Base-by-base conservation (phyloP, 2,113 vertebrate species). In the Athene noctua region DNA sequence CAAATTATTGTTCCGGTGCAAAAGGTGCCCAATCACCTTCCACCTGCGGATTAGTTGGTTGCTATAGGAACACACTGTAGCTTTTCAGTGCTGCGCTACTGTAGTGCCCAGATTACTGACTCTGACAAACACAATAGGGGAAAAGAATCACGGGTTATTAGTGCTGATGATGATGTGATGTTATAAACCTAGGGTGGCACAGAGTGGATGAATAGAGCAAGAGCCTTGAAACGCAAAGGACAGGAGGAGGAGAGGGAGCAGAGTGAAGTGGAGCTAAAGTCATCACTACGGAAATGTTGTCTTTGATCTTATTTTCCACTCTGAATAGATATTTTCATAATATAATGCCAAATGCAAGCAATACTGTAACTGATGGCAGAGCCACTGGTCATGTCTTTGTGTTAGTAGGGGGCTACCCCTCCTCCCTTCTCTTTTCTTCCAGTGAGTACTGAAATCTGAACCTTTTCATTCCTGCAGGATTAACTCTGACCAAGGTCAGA, bases 1-100 rank as follows among this genome's bases (percentile, higher is more conserved):
- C 93, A 86, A 97, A 96, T 96, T 80, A 97, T 91, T 96, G 79
- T 94, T 96, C 96, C 84, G 29, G 83, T 97, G 86, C 96, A 96
- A 86, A 83, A 96, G 88, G 89, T 73, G 49, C 86, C 95, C 95
- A 94, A 84, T 96, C 94, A 94, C 95, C 90, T 96, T 94, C 94
- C 91, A 97, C 94, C 95, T 97, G 93, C 70, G 44, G 93, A 97
- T 97, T 97, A 95, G 72, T 16, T 22, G 52, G 97, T 98, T 98
- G 94, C 95, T 91, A 97, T 95, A 96, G 97, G 96, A 98, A 98
- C 95, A 10, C 95, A 29, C 77, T 15, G 85, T 95, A 73, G 85
- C 88, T 97, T 94, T 96, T 96, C 97, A 96, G 83, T 9, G 84
- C 93, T 16, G 78, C 7, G 30, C 71, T 92, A 54, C 97, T 92